Conservation (phyloP, 2,888 invertebrate species). For the Falcaria lacertinaria region DNA sequence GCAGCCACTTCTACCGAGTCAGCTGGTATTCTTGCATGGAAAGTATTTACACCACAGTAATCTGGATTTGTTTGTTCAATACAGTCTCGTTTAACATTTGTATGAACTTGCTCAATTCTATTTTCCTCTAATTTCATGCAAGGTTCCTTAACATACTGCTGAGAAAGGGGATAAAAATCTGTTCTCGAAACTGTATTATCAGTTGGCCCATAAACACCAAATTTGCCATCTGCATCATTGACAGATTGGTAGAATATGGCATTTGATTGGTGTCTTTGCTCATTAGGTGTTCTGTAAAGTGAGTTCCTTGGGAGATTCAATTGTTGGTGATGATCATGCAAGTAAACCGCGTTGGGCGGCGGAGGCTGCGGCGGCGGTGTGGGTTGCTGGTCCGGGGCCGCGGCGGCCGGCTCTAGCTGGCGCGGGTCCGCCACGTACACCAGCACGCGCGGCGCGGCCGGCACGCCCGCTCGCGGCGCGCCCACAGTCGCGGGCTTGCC, state of each 20-base stretch:
- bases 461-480: conserved; percentile 75
- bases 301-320: conserved; percentile 41
- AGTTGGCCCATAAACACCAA: conserved; percentile 39
- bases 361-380: conserved; percentile 21
- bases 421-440: conserved; percentile 76
- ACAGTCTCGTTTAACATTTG: conserved; percentile 47
- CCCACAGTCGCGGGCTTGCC: conserved; percentile 87
- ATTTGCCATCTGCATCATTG: conserved; percentile 49
- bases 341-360: conserved; percentile 42
- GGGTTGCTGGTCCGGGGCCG: conserved; percentile 51
- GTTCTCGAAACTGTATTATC: conserved; percentile 43
- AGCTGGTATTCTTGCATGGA: conserved; percentile 45
- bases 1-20: conserved; percentile 45
- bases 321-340: conserved; percentile 50
- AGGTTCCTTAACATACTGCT: conserved; percentile 51
- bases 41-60: conserved; percentile 49
- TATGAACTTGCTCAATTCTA: conserved; percentile 33
- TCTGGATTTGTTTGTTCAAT: conserved; percentile 40
- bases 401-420: conserved; percentile 74
- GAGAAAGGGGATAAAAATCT: conserved; percentile 47
- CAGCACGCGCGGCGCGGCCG: conserved; percentile 74
- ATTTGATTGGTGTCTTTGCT: conserved; percentile 40
- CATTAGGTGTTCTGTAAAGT: conserved; percentile 42
- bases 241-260: conserved; percentile 54
- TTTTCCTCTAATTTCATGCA: conserved; percentile 45